Evolutionary conservation across 1,140 invertebrate species (phyloP).

Genomic region (Anastrepha ludens): DNA sequence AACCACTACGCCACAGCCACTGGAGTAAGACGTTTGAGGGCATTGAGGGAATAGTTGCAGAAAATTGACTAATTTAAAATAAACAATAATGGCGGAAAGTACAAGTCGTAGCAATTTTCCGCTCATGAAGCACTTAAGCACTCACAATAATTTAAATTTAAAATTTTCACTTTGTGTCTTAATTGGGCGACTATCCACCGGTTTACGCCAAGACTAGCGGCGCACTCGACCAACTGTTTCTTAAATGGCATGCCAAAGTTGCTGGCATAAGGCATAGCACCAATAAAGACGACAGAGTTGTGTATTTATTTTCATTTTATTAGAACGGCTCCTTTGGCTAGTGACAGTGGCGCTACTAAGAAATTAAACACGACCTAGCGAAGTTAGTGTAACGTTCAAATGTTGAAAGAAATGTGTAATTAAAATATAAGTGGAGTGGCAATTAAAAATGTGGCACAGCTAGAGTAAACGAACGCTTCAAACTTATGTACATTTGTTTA

Average conservation of each 20-base stretch:
- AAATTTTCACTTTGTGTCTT: constrained; percentile 53
- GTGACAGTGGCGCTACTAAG: background rate
- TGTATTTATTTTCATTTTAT: background rate
- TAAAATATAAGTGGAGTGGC: constrained; percentile 20
- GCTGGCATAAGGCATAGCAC: too few species aligned
- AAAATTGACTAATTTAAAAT: constrained; percentile 16
- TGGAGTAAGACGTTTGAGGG: background rate
- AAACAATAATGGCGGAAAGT: background rate
- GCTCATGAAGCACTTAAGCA: constrained; percentile 51
- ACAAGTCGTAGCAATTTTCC: constrained; percentile 51
- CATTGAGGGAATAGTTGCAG: background rate
- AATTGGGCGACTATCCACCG: constrained; percentile 17
- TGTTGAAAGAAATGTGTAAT: constrained; percentile 6
- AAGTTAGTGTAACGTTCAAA: background rate
- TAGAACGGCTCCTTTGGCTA: background rate
- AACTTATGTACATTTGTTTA: background rate
- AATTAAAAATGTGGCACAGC: constrained; percentile 32
- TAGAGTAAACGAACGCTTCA: background rate
- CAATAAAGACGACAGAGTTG: background rate
- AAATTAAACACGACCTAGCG: background rate
- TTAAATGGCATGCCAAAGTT: background rate
- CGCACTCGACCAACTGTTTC: background rate
- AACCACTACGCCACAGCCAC: background rate
- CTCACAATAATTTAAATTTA: constrained; percentile 51
- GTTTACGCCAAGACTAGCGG: background rate